Evolutionary conservation across 2,797 vertebrate genomes (phyloP), one percentile per base, ranked within the genome.

Genomic region (Leptodactylus fallax): DNA sequence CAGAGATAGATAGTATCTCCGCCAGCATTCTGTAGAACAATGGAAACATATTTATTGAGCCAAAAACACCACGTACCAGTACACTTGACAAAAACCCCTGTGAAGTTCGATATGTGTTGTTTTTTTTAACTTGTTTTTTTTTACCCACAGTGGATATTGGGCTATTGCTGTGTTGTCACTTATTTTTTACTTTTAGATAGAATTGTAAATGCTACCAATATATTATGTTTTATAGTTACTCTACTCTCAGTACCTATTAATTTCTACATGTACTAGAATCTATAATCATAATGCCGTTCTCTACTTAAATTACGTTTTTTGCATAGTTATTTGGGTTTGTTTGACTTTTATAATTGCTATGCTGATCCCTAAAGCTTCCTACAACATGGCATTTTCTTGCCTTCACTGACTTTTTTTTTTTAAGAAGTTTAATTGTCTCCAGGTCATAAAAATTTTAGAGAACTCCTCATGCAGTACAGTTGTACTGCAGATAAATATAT

Each of bases 311-410:
- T 74, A 72, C 25, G 23, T 83, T 83, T 67, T 56, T 72, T n/a
- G 21, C 27, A 60, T 36, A n/a, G 55, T 77, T 77, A 45, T 53
- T 85, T 63, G 72, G 45, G 78, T 63, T 80, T 72, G 53, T 71
- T 86, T 79, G 85, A 81, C 78, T 86, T 86, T 58, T 86, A 60
- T 71, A 80, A 80, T 80, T 86, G 60, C 77, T 45, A n/a, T 69
- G 61, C 17, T 16, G 45, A 27, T 80, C 61, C 63, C 77, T 80
- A 80, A 69, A 71, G 49, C 77, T 58, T 80, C 47, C n/a, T 61
- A 49, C 45, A 23, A 61, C 71, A 61, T 77, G 45, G n/a, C 7
- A 21, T 83, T 83, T 72, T 53, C 65, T 21, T 58, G 17, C 25
- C 53, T 71, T 4, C 36, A 7, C 63, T 58, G 25, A n/a, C n/a